These are phyloP conservation scores for Phylloscopus whistleri DNA, from an alignment of 2,113 vertebrate genomes.

Conservation along the genomic window DNA sequence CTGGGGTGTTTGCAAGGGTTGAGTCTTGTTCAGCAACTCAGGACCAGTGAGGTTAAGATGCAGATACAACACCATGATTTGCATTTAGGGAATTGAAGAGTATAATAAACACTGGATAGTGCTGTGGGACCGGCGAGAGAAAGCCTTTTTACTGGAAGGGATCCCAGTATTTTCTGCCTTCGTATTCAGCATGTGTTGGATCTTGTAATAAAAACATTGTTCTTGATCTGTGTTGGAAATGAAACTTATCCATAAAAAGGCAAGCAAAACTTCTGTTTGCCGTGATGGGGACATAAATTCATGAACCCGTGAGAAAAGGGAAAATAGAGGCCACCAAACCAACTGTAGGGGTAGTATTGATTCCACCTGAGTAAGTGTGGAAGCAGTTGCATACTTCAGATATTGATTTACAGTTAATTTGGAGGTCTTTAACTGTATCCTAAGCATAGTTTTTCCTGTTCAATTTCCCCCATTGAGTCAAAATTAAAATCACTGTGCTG, in stretches of 20 bases:
- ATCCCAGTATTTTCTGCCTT: background rate
- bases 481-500: background rate
- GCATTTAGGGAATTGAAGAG: background rate
- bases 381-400: background rate
- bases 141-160: background rate
- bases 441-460: background rate
- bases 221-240: background rate
- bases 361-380: background rate
- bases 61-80: background rate
- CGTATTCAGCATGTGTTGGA: background rate
- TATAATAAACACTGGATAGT: background rate
- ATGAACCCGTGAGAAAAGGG: background rate
- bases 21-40: background rate
- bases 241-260: background rate
- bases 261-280: background rate
- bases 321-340: background rate
- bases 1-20: background rate
- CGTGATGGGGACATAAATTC: background rate
- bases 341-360: background rate
- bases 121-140: background rate
- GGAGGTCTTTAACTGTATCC: background rate
- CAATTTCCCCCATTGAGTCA: background rate
- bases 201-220: background rate
- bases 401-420: background rate
- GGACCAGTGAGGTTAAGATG: background rate